Conservation (phyloP, 2,888 invertebrate species). For the Atethmia centrago region DNA sequence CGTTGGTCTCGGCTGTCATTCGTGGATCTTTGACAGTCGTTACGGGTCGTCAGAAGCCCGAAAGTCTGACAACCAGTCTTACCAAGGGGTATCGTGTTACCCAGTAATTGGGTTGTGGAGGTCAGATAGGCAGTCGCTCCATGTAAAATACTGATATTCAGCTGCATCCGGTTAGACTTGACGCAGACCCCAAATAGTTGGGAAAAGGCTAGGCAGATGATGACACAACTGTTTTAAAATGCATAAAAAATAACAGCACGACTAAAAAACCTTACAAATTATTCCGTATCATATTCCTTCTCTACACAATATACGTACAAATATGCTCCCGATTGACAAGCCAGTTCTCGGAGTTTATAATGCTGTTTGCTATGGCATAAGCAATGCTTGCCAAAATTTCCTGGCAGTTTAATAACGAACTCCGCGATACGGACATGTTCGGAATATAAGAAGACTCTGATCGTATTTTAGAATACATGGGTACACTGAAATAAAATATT, state of each 20-base stretch:
- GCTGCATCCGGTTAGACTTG: too few relatives aligned
- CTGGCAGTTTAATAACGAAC: slow-evolving; percentile 39
- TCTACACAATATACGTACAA: not conserved
- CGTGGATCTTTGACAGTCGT: too few relatives aligned
- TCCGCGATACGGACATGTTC: slow-evolving; percentile 32
- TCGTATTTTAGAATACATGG: slow-evolving; percentile 19
- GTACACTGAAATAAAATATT: not conserved
- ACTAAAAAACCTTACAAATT: not conserved
- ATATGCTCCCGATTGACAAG: slow-evolving; percentile 39
- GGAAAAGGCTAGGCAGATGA: too few relatives aligned
- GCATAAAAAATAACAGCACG: not conserved
- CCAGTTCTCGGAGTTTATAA: slow-evolving; percentile 39
- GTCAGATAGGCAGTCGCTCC: too few relatives aligned
- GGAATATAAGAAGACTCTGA: slow-evolving; percentile 36
- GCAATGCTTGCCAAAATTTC: slow-evolving; percentile 54
- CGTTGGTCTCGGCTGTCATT: too few relatives aligned
- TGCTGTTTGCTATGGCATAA: slow-evolving; percentile 29
- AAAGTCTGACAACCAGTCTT: too few relatives aligned
- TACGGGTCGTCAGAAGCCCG: too few relatives aligned
- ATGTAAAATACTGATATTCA: too few relatives aligned
- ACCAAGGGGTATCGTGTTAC: too few relatives aligned
- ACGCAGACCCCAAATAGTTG: too few relatives aligned
- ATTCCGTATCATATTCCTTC: slow-evolving; percentile 16
- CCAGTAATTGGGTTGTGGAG: too few relatives aligned
- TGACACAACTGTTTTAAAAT: not conserved